phyloP scores from a whole-genome alignment of 2,797 vertebrate species.

The Melopsittacus undulatus region DNA sequence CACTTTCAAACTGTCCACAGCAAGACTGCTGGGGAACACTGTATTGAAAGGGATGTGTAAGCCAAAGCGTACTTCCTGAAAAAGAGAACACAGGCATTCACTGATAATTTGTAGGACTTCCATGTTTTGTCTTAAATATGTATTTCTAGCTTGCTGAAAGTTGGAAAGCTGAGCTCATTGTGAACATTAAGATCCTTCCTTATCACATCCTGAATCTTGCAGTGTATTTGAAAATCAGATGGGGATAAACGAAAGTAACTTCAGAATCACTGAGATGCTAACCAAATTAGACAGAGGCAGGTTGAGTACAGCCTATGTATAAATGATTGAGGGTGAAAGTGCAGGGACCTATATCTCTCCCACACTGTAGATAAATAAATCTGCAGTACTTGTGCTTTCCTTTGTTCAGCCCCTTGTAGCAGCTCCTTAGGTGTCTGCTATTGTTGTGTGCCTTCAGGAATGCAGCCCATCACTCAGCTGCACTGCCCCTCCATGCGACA shows the following conservation, averaged over 20 bases:
- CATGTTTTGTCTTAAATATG: slow-evolving; percentile 77
- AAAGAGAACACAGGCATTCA: slow-evolving; percentile 62
- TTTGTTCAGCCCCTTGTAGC: background rate
- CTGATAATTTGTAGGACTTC: slow-evolving; percentile 74
- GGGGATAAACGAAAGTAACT: slow-evolving; percentile 61
- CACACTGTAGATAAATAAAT: background rate
- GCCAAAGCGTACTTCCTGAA: slow-evolving; percentile 68
- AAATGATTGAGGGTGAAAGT: background rate
- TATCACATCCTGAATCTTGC: slow-evolving; percentile 73
- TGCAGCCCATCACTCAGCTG: background rate
- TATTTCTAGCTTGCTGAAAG: slow-evolving; percentile 69
- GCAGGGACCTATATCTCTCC: background rate
- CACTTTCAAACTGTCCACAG: slow-evolving; percentile 47
- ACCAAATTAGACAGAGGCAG: slow-evolving; percentile 9
- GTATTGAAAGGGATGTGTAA: slow-evolving; percentile 31
- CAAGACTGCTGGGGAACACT: slow-evolving; percentile 25
- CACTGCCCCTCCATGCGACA: background rate
- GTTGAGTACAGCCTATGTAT: slow-evolving; percentile 13
- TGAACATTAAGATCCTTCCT: slow-evolving; percentile 67
- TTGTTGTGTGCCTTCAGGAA: background rate
- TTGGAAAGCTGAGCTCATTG: slow-evolving; percentile 67
- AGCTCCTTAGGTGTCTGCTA: background rate
- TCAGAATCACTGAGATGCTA: slow-evolving; percentile 32
- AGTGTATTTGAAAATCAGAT: slow-evolving; percentile 75
- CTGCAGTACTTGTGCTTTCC: background rate